Base-by-base conservation (phyloP, 2,113 vertebrate species). In the Myodes glareolus region DNA sequence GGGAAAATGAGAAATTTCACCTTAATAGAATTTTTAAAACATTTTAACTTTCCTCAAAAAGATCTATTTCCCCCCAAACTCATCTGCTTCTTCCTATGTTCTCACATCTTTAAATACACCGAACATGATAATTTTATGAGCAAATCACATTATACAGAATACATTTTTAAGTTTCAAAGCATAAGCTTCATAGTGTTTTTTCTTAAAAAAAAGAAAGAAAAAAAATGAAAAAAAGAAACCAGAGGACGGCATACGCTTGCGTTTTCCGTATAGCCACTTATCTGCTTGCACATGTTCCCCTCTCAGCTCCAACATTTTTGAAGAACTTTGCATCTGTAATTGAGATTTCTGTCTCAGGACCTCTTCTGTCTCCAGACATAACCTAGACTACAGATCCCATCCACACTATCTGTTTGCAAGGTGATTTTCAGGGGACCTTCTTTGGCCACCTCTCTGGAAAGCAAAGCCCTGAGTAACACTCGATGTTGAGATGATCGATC, bases 51-150 rank as follows among this genome's bases (percentile, higher is more conserved):
- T 94, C 91, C 77, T 80, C 45, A 52, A 89, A 94, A 92, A 94
- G 92, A 93, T 7, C 36, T 80, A 68, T 97, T 91, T 92, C 31
- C 58, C 58, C 47, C 65, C 68, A 21, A 89, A 90, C 61, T 89
- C 82, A 61, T 90, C 90, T 92, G 45, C 50, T 96, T 89, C 86
- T 90, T 97, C 93, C 91, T 94, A 93, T 95, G 87, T 92, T 95
- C 95, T 90, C 92, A 93, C 3, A 0, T 95, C 96, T 98, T 97
- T 97, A 98, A 98, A 97, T 98, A 97, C n/a, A 96, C 80, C 87
- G 96, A 97, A 94, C 94, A 96, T 29, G 94, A 76, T 97, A 97
- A 97, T 95, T 97, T 97, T 97, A 85, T 96, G 96, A 97, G 84
- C 84, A 95, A 97, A 97, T 55, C 80, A 77, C 85, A 85, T 96